Conservation (phyloP, 1,140 invertebrate species). For the Zaprionus kolodkinae region DNA sequence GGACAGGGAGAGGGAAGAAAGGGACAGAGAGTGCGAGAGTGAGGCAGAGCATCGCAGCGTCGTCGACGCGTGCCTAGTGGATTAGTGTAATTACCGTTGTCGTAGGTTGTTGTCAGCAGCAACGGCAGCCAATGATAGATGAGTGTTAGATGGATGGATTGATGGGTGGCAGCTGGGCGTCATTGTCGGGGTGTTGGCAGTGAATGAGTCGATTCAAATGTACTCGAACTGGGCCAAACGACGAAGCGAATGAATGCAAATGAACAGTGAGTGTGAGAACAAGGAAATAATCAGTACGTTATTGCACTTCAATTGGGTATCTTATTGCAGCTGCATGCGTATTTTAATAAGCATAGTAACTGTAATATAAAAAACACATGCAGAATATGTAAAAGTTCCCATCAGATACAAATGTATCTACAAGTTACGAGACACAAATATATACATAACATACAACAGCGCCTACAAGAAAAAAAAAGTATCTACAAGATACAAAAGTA, state of each 20-base stretch:
- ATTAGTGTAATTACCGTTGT: conserved; percentile 81
- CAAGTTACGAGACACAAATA: too few species aligned
- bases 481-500: too few species aligned
- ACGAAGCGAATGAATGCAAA: background rate
- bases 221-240: background rate
- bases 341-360: background rate
- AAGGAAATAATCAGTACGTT: background rate
- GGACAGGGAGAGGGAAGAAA: conserved; percentile 17
- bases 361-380: too few species aligned
- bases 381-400: too few species aligned
- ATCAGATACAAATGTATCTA: too few species aligned
- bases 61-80: conserved; percentile 58
- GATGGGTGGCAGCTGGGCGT: background rate
- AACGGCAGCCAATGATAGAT: conserved; percentile 30
- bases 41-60: background rate
- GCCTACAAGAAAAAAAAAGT: too few species aligned
- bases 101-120: conserved; percentile 53
- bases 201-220: conserved; percentile 3
- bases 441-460: too few species aligned
- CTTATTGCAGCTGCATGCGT: background rate
- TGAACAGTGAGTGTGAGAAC: background rate
- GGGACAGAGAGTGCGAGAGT: conserved; percentile 1
- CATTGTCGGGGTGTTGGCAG: background rate
- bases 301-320: background rate
- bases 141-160: conserved; percentile 27